phyloP scores from a whole-genome alignment of 2,797 vertebrate species.

The Spinibarbus caldwelli region DNA sequence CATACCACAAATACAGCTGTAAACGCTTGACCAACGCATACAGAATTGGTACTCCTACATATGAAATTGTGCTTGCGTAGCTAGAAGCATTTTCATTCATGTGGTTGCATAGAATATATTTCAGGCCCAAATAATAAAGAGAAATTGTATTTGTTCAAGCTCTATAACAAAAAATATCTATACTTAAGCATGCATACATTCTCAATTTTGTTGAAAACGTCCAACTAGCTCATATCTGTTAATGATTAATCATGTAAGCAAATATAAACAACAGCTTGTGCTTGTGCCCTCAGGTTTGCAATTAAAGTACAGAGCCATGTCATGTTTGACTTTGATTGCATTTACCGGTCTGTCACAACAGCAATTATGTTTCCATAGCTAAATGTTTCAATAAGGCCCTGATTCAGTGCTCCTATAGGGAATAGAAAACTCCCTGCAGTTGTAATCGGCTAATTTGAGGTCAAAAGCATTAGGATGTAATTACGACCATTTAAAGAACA shows the following conservation, averaged over 20 bases:
- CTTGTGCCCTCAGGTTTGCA: constrained; percentile 24
- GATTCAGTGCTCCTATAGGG: constrained; percentile 6
- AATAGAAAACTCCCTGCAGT: constrained; percentile 39
- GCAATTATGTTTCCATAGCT: constrained; percentile 44
- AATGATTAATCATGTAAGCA: constrained; percentile 4
- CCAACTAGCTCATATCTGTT: not conserved
- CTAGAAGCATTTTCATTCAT: not conserved
- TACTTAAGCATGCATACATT: too few species aligned
- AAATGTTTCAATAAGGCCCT: constrained; percentile 10
- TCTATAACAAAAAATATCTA: not conserved
- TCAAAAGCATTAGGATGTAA: constrained; percentile 44
- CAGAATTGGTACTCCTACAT: too few species aligned
- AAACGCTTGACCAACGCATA: not conserved
- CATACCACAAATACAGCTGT: not conserved
- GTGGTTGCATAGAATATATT: not conserved
- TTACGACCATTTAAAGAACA: constrained; percentile 38
- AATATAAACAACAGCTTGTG: constrained; percentile 30
- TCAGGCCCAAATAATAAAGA: not conserved
- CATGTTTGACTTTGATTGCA: constrained; percentile 43
- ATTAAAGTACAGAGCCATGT: constrained; percentile 36
- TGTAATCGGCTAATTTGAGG: constrained; percentile 56
- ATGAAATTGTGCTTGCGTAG: too few species aligned
- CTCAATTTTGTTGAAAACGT: not conserved
- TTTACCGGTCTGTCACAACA: constrained; percentile 49
- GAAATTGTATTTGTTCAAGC: not conserved